These are phyloP conservation scores for Dyspetes luteomarginatus DNA, from an alignment of 2,888 invertebrate genomes.

Conservation along the genomic window DNA sequence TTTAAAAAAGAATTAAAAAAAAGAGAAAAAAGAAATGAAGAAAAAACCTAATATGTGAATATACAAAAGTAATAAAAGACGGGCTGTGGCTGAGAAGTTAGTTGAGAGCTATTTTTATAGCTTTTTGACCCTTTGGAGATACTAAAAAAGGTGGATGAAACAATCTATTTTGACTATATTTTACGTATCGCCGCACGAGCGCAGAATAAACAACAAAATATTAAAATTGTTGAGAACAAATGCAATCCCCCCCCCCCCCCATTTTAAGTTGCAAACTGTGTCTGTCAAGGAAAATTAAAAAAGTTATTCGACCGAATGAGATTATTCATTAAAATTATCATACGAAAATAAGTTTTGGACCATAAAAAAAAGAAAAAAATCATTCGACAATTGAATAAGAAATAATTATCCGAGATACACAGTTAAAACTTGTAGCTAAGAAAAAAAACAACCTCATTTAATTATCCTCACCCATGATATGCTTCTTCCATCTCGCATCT, in stretches of 20 bases:
- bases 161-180: slow-evolving; percentile 83
- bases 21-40: slow-evolving; percentile 64
- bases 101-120: slow-evolving; percentile 83
- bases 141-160: slow-evolving; percentile 78
- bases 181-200: slow-evolving; percentile 75
- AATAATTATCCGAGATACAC: slow-evolving; percentile 49
- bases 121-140: slow-evolving; percentile 80
- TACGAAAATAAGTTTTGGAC: no score
- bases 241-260: slow-evolving; percentile 19
- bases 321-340: no score
- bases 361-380: slow-evolving; percentile 1
- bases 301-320: no score
- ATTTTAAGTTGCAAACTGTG: slow-evolving; percentile 50
- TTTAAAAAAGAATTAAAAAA: slow-evolving; percentile 71
- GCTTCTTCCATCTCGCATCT: slow-evolving; percentile 63
- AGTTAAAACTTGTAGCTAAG: slow-evolving; percentile 52
- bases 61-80: slow-evolving; percentile 79
- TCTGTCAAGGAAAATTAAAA: slow-evolving; percentile 34
- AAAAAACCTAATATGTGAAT: slow-evolving; percentile 78
- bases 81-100: slow-evolving; percentile 82
- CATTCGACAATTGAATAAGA: neutral
- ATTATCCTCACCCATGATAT: slow-evolving; percentile 47
- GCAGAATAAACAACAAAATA: slow-evolving; percentile 68
- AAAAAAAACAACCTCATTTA: slow-evolving; percentile 56
- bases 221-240: slow-evolving; percentile 49